phyloP scores from a whole-genome alignment of 2,888 invertebrate species.

The Hydrotaea cyrtoneurina region DNA sequence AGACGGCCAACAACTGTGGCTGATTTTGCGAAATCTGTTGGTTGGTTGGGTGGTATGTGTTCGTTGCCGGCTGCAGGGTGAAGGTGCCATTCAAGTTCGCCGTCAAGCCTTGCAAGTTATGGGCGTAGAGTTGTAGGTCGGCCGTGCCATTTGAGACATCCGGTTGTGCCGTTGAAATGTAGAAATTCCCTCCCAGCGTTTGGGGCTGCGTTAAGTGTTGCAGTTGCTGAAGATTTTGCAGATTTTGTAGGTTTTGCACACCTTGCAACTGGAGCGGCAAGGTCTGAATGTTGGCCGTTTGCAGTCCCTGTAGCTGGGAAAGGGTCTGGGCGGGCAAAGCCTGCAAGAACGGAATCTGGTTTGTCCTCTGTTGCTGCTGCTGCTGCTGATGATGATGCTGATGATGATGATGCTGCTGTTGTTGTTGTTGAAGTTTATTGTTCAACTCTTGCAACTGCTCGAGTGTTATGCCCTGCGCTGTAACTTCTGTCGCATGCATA shows the following conservation, averaged over 20 bases:
- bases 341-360: constrained; percentile 74
- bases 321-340: constrained; percentile 57
- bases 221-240: constrained; percentile 69
- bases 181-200: constrained; percentile 76
- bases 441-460: constrained; percentile 72
- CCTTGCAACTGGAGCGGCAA: constrained; percentile 64
- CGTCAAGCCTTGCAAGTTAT: constrained; percentile 75
- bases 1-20: constrained; percentile 74
- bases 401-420: constrained; percentile 58
- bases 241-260: constrained; percentile 61
- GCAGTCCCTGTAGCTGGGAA: constrained; percentile 68
- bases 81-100: constrained; percentile 76
- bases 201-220: constrained; percentile 76
- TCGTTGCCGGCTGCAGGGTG: constrained; percentile 72
- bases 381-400: constrained; percentile 56
- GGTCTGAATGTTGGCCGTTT: constrained; percentile 17
- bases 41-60: constrained; percentile 36
- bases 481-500: constrained; percentile 80
- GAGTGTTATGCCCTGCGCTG: constrained; percentile 60
- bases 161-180: constrained; percentile 72
- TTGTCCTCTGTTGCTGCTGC: constrained; percentile 59
- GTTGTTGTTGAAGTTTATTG: constrained; percentile 69
- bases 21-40: constrained; percentile 69
- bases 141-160: constrained; percentile 65
- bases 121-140: constrained; percentile 76